Percentiles rank a stretch among this genome's conserved stretches.
phyloP scores from a whole-genome alignment of 2,797 vertebrate genomes.

The Parauchenoglanis ngamensis region DNA sequence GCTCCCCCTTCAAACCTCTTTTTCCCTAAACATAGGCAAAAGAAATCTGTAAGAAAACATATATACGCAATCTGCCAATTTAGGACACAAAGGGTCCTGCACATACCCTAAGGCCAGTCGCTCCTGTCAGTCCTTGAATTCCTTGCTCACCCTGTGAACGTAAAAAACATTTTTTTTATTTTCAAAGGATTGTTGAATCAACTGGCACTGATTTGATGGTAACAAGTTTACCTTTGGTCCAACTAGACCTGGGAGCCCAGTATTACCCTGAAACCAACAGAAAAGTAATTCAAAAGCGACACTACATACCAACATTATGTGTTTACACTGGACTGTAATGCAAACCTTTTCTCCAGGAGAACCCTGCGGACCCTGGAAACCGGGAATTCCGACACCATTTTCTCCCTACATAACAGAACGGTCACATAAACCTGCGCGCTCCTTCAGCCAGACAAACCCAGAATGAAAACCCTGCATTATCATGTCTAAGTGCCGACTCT shows the following conservation, averaged over 20 bases:
- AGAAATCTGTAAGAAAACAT: conserved; percentile 24
- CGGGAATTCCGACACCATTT: conserved; percentile 77
- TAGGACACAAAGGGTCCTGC: background rate
- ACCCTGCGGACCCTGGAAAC: conserved; percentile 74
- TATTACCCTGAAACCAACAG: conserved; percentile 72
- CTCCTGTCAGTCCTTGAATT: conserved; percentile 72
- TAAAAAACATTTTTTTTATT: background rate
- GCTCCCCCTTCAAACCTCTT: conserved; percentile 80
- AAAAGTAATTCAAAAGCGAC: background rate
- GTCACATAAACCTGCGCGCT: background rate
- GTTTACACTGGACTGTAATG: background rate
- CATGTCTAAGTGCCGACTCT: background rate
- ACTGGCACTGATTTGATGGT: background rate
- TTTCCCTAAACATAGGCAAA: conserved; percentile 77
- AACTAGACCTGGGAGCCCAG: conserved; percentile 73
- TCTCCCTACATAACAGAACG: conserved; percentile 70
- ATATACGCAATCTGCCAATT: background rate
- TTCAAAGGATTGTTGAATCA: background rate
- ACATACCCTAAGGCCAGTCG: conserved; percentile 72
- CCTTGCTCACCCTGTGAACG: conserved; percentile 71
- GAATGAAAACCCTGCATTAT: background rate
- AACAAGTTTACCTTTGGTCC: conserved; percentile 78
- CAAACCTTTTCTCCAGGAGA: conserved; percentile 80
- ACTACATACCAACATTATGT: background rate
- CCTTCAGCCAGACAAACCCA: background rate